Base-by-base conservation (phyloP, 1,140 invertebrate species). In the Parasteatoda tepidariorum region DNA sequence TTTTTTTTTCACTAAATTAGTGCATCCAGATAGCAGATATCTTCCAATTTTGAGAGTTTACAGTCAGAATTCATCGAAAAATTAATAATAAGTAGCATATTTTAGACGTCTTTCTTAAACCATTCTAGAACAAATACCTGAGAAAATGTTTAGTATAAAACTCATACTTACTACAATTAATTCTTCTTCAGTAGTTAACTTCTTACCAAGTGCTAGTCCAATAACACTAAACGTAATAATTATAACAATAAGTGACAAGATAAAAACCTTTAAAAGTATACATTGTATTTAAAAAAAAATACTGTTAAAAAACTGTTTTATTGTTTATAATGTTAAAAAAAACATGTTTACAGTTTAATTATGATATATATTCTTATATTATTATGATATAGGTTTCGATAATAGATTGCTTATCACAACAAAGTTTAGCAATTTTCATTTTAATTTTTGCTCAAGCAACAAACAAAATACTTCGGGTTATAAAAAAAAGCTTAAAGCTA, bases 161-260 rank as follows among this genome's bases (percentile, higher is more conserved):
- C n/a, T 18, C 24, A 4, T 71, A 85, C 90, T 90, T 88, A 93
- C 92, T 64, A 89, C 90, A 75, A 90, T 88, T 59, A 90, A 87
- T 87, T 94, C 92, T 84, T 93, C 92, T 88, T 92, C 93, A 18
- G 92, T 88, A 0, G 91, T 90, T 2, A 93, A 88, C 89, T 94
- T 96, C 87, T 96, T 94, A 28, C 96, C 96, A 1, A 95, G 89
- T 13, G 96, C 94, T 70, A 98, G 90, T 64, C 93, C 93, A 66
- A 94, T 91, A 4, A 95, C 90, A 88, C 94, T 96, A 0, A 30
- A 62, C 3, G 41, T n/a, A n/a, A n/a, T n/a, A 48, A 18, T 31
- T 24, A 7, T 57, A 57, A 73, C 31, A 68, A 24, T 41, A 41
- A 68, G 15, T 1, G 26, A 22, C 28, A 68, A 2, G 5, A 22